Base-by-base conservation (phyloP, 2,797 vertebrate species). In the Propithecus deckenii region DNA sequence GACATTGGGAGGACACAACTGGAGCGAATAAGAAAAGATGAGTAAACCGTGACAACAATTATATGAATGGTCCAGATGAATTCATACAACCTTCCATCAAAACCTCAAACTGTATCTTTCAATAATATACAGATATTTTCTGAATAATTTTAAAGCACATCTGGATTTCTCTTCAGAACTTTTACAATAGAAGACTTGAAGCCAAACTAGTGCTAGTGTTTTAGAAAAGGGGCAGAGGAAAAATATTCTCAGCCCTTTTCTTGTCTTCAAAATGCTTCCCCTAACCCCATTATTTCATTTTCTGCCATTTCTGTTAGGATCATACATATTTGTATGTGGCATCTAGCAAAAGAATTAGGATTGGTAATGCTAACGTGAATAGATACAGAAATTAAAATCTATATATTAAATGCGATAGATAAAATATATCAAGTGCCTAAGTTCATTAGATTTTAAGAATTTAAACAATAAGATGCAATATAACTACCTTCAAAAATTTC, bases 391-490 rank as follows among this genome's bases (percentile, higher is more conserved):
- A 84, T 43, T 48, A 94, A 87, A 52, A 72, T 18, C 35, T 63
- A 50, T 18, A 13, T 23, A 48, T 38, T 63, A n/a, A 57, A 80
- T 75, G 18, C 4, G 61, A 69, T 14, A 85, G 43, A 72, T 22
- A 50, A 76, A 75, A 69, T 75, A 61, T 15, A 79, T 61, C 76
- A 52, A 83, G 7, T 69, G 85, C 2, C 41, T n/a, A 55, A 63
- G 14, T 86, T 72, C 22, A 81, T 84, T 84, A 92, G 32, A 74
- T 15, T 92, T 85, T 79, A 96, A 88, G 41, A 41, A 92, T 72
- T 65, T 52, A 83, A 95, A 92, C 4, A 94, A 93, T 87, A 78
- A 83, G 91, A 78, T 75, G 10, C 11, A 85, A 78, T 18, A 5
- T 35, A 61, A 63, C 18, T 65, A 43, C 38, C 48, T 85, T 75